phyloP scores from a whole-genome alignment of 2,797 vertebrate genomes.

The Squalus acanthias region DNA sequence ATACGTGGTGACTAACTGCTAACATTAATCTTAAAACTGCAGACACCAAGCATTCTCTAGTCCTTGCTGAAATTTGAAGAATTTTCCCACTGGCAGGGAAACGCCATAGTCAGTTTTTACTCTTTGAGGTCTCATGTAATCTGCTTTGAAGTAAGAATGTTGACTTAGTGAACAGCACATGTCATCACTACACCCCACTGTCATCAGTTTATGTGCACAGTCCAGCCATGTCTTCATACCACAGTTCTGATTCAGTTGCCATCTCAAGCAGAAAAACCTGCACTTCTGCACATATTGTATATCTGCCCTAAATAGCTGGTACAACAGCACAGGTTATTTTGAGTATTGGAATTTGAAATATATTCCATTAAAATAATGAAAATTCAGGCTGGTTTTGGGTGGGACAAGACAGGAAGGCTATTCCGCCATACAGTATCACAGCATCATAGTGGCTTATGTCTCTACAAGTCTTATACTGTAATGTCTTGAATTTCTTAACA shows the following conservation, averaged over 20 bases:
- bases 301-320: background rate
- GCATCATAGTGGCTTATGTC: background rate
- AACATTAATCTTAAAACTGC: background rate
- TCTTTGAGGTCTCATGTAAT: background rate
- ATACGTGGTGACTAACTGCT: background rate
- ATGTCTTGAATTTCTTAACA: too few relatives aligned
- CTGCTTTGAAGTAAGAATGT: background rate
- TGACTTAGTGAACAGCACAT: background rate
- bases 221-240: background rate
- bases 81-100: background rate
- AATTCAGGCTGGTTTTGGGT: too few relatives aligned
- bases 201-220: background rate
- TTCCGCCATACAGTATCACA: background rate
- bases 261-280: background rate
- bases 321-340: background rate
- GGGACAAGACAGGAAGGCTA: background rate
- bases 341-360: background rate
- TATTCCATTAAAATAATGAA: background rate
- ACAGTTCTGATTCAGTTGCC: background rate
- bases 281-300: background rate
- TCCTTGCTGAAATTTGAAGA: background rate
- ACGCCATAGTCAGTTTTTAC: background rate
- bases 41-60: background rate
- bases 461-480: background rate
- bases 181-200: background rate